phyloP scores from a whole-genome alignment of 2,113 vertebrate species.

The Thamnaconus septentrionalis region DNA sequence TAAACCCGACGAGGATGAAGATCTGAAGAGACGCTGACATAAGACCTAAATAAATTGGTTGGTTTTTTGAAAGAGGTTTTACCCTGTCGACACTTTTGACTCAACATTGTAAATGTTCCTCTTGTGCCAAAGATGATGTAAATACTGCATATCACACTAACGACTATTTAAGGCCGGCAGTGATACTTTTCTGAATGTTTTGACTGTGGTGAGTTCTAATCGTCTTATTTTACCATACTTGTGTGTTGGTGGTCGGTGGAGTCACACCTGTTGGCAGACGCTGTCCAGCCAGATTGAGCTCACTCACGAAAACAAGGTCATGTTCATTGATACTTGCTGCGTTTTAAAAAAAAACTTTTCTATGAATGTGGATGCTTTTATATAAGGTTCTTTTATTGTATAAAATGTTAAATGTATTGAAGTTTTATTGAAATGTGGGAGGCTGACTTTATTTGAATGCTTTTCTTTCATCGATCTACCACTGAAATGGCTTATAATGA shows the following conservation, averaged over 20 bases:
- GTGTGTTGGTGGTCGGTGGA: too few species aligned
- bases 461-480: slow-evolving; percentile 13
- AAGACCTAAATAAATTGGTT: background rate
- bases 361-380: slow-evolving; percentile 10
- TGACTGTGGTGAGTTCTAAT: background rate
- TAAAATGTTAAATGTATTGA: background rate
- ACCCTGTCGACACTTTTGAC: slow-evolving; percentile 34
- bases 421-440: slow-evolving; percentile 5
- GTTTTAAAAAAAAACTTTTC: slow-evolving; percentile 1
- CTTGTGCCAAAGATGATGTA: slow-evolving; percentile 18
- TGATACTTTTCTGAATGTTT: background rate
- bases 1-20: too few species aligned
- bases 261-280: too few species aligned
- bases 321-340: background rate
- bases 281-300: too few species aligned
- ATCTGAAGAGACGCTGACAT: too few species aligned
- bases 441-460: background rate
- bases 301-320: slow-evolving; percentile 29
- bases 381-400: background rate
- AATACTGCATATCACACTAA: background rate
- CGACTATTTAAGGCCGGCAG: background rate
- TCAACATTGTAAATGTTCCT: slow-evolving; percentile 6
- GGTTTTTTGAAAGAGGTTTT: background rate
- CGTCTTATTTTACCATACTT: too few species aligned
- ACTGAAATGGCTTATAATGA: slow-evolving; percentile 7